Evolutionary conservation across 2,797 vertebrate genomes (phyloP).

Genomic region (Mionectes olivaceus): DNA sequence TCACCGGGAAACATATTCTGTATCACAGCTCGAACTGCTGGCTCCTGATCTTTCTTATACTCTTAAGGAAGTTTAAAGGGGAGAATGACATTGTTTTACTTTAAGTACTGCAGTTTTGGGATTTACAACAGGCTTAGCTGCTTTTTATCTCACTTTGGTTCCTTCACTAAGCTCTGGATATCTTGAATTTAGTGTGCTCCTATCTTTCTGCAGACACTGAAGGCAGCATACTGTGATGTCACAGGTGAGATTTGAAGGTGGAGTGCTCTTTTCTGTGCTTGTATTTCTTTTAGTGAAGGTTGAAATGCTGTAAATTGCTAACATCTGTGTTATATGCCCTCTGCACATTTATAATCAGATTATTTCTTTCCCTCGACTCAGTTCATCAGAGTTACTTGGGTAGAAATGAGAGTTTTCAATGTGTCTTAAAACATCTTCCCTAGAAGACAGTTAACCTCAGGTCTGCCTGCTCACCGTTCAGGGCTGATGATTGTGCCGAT

Average conservation of each 20-base stretch:
- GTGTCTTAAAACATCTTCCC: not conserved
- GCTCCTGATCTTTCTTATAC: not conserved
- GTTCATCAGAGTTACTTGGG: slow-evolving; percentile 10
- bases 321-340: slow-evolving; percentile 22
- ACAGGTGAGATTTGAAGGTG: not conserved
- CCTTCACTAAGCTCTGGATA: not conserved
- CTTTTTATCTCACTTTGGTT: slow-evolving; percentile 8
- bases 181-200: not conserved
- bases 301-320: slow-evolving; percentile 29
- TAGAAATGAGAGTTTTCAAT: slow-evolving; percentile 19
- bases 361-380: not conserved
- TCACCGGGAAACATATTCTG: not conserved
- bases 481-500: not conserved
- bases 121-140: not conserved
- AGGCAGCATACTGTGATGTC: not conserved
- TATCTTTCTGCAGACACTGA: not conserved
- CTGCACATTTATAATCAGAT: slow-evolving; percentile 28
- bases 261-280: not conserved
- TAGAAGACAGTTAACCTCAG: slow-evolving; percentile 23
- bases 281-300: slow-evolving; percentile 1
- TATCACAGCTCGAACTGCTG: not conserved
- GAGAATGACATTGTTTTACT: not conserved
- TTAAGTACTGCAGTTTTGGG: not conserved
- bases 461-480: not conserved
- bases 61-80: not conserved